Percentiles rank a stretch among this genome's conserved stretches.
Conservation (phyloP, 2,797 vertebrate species). For the Potorous gilbertii region DNA sequence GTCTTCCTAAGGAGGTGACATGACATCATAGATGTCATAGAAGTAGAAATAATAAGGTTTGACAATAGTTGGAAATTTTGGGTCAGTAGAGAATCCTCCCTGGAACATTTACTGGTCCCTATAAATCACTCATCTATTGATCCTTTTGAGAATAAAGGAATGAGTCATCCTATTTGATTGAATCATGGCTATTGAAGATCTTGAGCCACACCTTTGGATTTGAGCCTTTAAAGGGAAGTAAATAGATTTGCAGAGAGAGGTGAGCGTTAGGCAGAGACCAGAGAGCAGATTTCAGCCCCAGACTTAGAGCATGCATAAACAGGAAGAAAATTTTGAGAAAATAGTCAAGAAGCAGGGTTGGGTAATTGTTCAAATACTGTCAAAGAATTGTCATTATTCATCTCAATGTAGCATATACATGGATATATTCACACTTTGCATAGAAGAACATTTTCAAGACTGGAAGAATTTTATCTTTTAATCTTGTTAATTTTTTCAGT, state of each 20-base stretch:
- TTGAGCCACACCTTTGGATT: neutral
- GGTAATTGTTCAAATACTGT: neutral
- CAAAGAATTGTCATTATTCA: neutral
- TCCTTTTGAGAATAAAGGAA: neutral
- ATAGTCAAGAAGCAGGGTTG: neutral
- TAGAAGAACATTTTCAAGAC: neutral
- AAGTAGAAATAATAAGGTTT: neutral
- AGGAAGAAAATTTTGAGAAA: neutral
- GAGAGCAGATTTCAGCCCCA: neutral
- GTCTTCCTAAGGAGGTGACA: neutral
- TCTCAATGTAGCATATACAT: neutral
- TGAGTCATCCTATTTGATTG: neutral
- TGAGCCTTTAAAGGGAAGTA: neutral
- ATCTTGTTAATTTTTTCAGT: neutral
- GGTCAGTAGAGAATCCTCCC: neutral
- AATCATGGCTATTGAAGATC: neutral
- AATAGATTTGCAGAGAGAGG: neutral
- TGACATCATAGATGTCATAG: neutral
- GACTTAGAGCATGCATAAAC: neutral
- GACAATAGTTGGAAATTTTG: neutral
- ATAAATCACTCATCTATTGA: neutral
- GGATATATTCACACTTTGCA: neutral
- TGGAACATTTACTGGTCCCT: neutral
- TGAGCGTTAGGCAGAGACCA: neutral
- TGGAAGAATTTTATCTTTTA: neutral